A percentile compares a stretch with the other conserved stretches of the same genome.
These are phyloP conservation scores for Drosophila prostipennis DNA, from an alignment of 2,888 invertebrate genomes.

Conservation along the genomic window DNA sequence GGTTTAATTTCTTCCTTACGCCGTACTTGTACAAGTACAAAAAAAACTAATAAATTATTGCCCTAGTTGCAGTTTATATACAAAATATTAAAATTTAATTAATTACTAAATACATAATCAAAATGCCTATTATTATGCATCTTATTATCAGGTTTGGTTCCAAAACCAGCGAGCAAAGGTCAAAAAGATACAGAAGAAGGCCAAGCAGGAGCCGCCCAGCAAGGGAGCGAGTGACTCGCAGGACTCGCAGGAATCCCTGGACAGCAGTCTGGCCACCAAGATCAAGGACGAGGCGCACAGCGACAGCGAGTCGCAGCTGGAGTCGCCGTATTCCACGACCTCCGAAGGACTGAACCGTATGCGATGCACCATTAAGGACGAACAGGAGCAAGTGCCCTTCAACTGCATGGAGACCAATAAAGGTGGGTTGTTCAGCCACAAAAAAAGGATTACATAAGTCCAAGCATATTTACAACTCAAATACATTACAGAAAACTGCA, in stretches of 20 bases:
- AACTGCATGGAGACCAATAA: slow-evolving; percentile 83
- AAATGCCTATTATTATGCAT: no score
- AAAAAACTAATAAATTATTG: no score
- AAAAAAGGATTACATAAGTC: not conserved
- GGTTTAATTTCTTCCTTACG: no score
- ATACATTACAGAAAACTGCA: slow-evolving; percentile 80
- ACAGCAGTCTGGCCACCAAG: slow-evolving; percentile 86
- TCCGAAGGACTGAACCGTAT: slow-evolving; percentile 75
- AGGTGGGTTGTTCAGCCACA: slow-evolving; percentile 60
- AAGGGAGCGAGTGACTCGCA: slow-evolving; percentile 83
- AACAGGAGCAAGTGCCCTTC: slow-evolving; percentile 82
- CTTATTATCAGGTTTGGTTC: slow-evolving; percentile 86
- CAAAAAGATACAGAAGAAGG: slow-evolving; percentile 88
- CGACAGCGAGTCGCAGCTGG: slow-evolving; percentile 84
- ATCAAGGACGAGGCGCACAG: slow-evolving; percentile 87
- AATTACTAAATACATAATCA: not conserved
- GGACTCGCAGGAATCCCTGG: slow-evolving; percentile 85
- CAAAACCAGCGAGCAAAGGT: slow-evolving; percentile 88
- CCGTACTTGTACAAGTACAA: no score
- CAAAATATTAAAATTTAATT: no score
- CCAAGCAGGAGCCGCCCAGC: slow-evolving; percentile 85
- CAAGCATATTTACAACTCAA: no score
- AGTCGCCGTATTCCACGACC: slow-evolving; percentile 78
- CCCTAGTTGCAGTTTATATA: no score
- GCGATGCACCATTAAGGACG: slow-evolving; percentile 82